phyloP scores from a whole-genome alignment of 1,140 invertebrate genomes.

The Leptopilina boulardi region DNA sequence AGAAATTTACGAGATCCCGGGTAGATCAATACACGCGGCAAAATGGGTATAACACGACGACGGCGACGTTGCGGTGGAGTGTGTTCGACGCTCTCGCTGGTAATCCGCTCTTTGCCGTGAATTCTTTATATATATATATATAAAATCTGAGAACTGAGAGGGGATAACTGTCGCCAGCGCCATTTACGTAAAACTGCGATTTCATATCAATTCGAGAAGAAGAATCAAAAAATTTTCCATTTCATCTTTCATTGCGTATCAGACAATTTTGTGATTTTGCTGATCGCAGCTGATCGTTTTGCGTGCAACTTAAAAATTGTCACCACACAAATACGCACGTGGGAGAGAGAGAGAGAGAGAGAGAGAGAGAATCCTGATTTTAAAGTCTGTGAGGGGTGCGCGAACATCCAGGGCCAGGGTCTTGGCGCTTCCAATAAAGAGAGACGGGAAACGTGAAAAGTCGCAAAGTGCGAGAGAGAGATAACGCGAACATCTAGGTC shows the following conservation, averaged over 20 bases:
- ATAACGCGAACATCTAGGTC: constrained; percentile 66
- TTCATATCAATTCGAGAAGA: no score
- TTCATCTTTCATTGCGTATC: not conserved
- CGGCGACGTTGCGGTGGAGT: not conserved
- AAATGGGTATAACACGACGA: not conserved
- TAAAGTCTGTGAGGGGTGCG: constrained; percentile 41
- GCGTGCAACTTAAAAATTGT: no score
- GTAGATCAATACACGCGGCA: constrained; percentile 44
- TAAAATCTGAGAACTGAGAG: not conserved
- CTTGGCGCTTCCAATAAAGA: constrained; percentile 46
- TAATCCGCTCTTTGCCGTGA: not conserved
- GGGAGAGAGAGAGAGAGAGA: constrained; percentile 10
- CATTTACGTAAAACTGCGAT: not conserved
- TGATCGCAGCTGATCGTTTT: not conserved
- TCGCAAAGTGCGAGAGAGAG: constrained; percentile 43
- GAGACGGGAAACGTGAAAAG: not conserved
- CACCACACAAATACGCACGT: no score
- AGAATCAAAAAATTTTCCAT: not conserved
- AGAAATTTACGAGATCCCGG: constrained; percentile 43
- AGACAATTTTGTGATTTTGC: not conserved
- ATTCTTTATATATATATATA: not conserved
- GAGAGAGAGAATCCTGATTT: constrained; percentile 54
- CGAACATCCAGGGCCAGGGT: constrained; percentile 58
- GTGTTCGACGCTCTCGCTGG: not conserved
- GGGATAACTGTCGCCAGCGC: not conserved